A percentile compares a stretch with the other conserved stretches of the same genome.
Evolutionary conservation across 2,113 vertebrate species (phyloP).

Genomic region (Marmota monax): DNA sequence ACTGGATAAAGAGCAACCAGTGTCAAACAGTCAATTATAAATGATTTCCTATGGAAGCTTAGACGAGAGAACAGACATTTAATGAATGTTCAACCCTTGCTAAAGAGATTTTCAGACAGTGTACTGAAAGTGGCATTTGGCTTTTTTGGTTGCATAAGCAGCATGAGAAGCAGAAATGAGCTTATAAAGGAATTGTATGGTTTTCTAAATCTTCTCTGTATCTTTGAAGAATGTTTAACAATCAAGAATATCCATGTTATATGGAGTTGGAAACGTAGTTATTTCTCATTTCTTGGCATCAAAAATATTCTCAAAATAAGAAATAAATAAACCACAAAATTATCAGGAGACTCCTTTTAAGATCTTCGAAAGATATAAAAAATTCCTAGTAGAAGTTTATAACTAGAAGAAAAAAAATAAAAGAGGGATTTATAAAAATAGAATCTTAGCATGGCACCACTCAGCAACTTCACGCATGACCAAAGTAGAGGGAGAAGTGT

Average conservation of each 20-base stretch:
- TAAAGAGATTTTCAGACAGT: background rate
- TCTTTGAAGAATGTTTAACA: background rate
- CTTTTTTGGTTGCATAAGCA: background rate
- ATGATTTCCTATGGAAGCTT: background rate
- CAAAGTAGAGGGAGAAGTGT: background rate
- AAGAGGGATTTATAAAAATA: background rate
- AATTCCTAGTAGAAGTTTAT: background rate
- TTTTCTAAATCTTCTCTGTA: background rate
- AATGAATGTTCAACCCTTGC: background rate
- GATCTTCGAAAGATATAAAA: background rate
- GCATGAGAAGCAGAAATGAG: background rate
- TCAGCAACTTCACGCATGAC: background rate
- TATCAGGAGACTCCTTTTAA: background rate
- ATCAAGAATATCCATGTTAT: background rate
- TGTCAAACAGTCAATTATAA: background rate
- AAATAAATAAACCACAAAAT: background rate
- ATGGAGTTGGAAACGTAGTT: background rate
- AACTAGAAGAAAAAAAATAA: background rate
- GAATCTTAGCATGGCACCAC: too few species aligned
- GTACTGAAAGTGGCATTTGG: background rate
- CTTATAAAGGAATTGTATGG: background rate
- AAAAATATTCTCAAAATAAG: background rate
- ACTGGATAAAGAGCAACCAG: background rate
- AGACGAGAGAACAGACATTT: background rate
- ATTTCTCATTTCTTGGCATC: background rate